Evolutionary conservation across 1,140 invertebrate species (phyloP).

Genomic region (Drosophila bipectinata): DNA sequence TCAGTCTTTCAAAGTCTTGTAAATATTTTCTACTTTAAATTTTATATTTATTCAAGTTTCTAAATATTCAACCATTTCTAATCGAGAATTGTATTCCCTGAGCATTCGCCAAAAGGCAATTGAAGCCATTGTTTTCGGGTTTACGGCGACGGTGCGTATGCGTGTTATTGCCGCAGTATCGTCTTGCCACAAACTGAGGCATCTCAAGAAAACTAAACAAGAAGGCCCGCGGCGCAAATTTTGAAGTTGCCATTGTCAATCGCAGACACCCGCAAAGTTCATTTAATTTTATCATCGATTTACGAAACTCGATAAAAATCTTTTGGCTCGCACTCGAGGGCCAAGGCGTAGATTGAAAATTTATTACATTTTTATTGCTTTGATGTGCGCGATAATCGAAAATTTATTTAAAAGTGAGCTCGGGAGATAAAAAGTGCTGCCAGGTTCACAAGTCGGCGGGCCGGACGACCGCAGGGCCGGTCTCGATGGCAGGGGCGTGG

Average conservation of each 20-base stretch:
- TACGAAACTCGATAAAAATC: conserved; percentile 78
- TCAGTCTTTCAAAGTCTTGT: too few relatives aligned
- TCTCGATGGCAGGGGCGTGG: conserved; percentile 18
- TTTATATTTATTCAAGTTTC: background rate
- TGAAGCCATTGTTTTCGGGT: conserved; percentile 25
- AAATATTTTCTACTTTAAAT: background rate
- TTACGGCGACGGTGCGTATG: conserved; percentile 59
- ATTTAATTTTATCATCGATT: conserved; percentile 79
- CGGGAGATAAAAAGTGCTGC: conserved; percentile 3
- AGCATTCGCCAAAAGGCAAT: conserved; percentile 47
- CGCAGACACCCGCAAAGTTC: conserved; percentile 55
- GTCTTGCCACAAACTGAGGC: conserved; percentile 12
- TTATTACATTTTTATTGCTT: conserved; percentile 83
- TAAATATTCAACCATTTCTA: background rate
- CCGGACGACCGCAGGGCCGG: conserved; percentile 23
- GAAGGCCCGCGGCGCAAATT: conserved; percentile 38
- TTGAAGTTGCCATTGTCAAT: conserved; percentile 65
- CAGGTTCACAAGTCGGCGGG: conserved; percentile 32
- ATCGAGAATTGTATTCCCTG: background rate
- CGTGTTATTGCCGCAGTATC: conserved; percentile 52
- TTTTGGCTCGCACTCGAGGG: conserved; percentile 27
- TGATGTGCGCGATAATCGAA: conserved; percentile 81
- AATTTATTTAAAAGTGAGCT: conserved; percentile 74
- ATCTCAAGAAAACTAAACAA: conserved; percentile 55
- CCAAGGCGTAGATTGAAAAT: conserved; percentile 77